These are phyloP conservation scores for Pleuronectes platessa DNA, from an alignment of 2,113 vertebrate species.

Conservation along the genomic window DNA sequence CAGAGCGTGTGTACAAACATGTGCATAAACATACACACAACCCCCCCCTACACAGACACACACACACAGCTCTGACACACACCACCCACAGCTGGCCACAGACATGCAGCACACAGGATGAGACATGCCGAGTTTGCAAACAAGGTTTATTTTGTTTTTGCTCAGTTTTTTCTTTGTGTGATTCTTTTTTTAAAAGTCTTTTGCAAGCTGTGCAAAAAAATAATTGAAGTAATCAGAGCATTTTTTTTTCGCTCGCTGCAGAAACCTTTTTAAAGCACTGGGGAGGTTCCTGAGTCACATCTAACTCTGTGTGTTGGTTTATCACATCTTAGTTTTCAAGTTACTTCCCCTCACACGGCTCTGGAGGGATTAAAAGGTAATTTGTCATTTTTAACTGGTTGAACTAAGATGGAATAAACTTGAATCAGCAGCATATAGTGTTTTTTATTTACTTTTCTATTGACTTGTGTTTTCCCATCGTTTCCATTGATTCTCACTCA, in stretches of 20 bases:
- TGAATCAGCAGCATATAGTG: background rate
- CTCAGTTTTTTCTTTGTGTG: slow-evolving; percentile 30
- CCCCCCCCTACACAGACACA: too few species aligned
- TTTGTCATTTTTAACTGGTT: too few species aligned
- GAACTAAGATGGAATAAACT: background rate
- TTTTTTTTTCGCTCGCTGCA: background rate
- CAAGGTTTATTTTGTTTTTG: slow-evolving; percentile 38
- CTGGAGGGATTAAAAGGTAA: background rate
- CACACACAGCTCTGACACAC: slow-evolving; percentile 2
- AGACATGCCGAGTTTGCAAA: slow-evolving; percentile 42
- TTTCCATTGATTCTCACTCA: too few species aligned
- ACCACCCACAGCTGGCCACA: slow-evolving; percentile 59
- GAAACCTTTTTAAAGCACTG: background rate
- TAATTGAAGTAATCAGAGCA: background rate
- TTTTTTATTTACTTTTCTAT: background rate
- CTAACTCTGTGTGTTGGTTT: background rate
- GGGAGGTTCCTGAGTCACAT: background rate
- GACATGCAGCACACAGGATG: slow-evolving; percentile 49
- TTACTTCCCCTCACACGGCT: background rate
- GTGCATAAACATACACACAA: background rate
- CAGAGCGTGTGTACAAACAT: slow-evolving; percentile 20
- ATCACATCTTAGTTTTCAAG: background rate
- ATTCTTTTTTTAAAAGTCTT: slow-evolving; percentile 29
- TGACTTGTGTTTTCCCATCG: too few species aligned
- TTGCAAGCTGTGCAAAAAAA: slow-evolving; percentile 24